phyloP scores from a whole-genome alignment of 1,140 invertebrate species.

The Cydia amplana region DNA sequence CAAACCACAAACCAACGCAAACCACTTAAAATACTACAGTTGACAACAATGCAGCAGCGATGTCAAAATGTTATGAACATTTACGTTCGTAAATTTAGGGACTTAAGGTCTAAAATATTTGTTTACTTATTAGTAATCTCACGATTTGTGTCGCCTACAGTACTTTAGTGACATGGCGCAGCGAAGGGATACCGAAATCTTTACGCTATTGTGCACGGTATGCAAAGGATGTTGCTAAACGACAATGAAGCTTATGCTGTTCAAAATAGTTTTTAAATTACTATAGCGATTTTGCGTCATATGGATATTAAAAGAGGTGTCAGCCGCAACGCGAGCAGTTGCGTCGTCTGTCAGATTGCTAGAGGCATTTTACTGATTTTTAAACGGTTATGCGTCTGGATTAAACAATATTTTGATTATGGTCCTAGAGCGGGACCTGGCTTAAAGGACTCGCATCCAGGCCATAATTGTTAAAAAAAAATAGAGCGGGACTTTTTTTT shows the following conservation, averaged over 20 bases:
- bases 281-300: not conserved
- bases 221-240: not conserved
- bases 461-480: too few relatives aligned
- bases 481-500: too few relatives aligned
- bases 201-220: not conserved
- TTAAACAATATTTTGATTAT: too few relatives aligned
- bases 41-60: not conserved
- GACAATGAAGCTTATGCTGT: not conserved
- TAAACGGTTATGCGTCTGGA: too few relatives aligned
- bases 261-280: not conserved
- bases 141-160: slow-evolving; percentile 1
- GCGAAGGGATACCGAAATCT: not conserved
- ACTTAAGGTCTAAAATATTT: not conserved
- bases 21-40: slow-evolving; percentile 19
- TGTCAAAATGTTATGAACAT: not conserved
- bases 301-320: not conserved
- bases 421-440: too few relatives aligned
- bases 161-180: slow-evolving; percentile 25
- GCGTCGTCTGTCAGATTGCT: not conserved
- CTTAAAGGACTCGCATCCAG: too few relatives aligned
- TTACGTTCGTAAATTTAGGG: not conserved
- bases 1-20: slow-evolving; percentile 9
- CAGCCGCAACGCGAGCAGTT: not conserved
- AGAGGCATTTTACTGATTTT: not conserved
- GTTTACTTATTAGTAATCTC: not conserved